Conservation (phyloP, 2,888 invertebrate genomes). For the Anoplius nigerrimus region DNA sequence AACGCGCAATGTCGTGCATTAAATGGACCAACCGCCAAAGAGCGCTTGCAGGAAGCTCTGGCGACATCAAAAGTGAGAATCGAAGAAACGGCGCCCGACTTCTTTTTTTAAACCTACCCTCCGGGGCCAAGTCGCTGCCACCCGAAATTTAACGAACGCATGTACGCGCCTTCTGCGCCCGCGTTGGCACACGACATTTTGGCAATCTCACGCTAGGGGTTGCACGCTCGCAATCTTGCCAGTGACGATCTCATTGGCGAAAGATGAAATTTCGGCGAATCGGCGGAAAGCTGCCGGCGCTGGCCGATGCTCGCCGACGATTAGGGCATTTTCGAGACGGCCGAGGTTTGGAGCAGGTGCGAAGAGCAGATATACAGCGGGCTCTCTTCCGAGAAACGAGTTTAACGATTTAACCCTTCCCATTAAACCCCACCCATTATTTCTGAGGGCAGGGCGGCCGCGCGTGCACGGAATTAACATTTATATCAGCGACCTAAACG, state of each 20-base stretch:
- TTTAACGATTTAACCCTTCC: conserved; percentile 22
- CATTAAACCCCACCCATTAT: conserved; percentile 8
- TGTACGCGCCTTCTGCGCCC: too few relatives aligned
- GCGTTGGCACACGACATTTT: too few relatives aligned
- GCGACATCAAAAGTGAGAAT: background rate
- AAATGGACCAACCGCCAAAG: conserved; percentile 37
- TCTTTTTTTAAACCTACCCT: background rate
- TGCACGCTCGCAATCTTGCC: too few relatives aligned
- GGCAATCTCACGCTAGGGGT: too few relatives aligned
- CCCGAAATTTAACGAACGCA: too few relatives aligned
- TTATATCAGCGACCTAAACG: conserved; percentile 3
- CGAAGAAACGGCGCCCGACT: too few relatives aligned
- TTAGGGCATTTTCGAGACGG: conserved; percentile 18
- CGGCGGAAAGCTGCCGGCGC: background rate
- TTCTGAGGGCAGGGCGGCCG: conserved; percentile 16
- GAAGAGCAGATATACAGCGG: conserved; percentile 26
- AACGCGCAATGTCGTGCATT: conserved; percentile 55
- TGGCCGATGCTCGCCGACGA: background rate
- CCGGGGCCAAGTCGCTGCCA: too few relatives aligned
- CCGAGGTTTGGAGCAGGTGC: conserved; percentile 42
- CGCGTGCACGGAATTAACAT: conserved; percentile 30
- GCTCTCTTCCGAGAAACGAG: conserved; percentile 30
- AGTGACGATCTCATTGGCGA: too few relatives aligned
- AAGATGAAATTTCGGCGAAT: background rate
- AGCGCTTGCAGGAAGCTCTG: conserved; percentile 42